Base-by-base conservation (phyloP, 1,140 invertebrate species). In the Ostrea edulis region DNA sequence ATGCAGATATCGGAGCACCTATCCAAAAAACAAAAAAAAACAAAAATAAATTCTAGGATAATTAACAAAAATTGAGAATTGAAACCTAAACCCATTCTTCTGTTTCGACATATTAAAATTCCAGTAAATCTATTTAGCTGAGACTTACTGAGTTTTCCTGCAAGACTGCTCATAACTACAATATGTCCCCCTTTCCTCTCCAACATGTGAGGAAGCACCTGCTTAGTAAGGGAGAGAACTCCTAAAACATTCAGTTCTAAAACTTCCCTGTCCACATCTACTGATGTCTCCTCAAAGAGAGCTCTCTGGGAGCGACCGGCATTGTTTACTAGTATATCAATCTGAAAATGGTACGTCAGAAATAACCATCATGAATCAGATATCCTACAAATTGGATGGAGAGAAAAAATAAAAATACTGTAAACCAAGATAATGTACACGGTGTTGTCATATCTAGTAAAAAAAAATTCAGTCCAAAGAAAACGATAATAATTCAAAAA, bases 231-330 rank as follows among this genome's bases (percentile, higher is more conserved):
- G 88, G 97, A 96, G 0, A 98, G 91, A 8, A 96, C 94, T 0
- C 97, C 96, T 89, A 98, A 97, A 0, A 98, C 97, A 94, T 98
- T 98, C 58, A 98, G 92, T 29, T 98, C 96, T 92, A 98, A 97
- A 89, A 98, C 94, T 86, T 97, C 96, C 86, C 96, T 96, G 93
- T 98, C 97, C 0, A 98, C 97, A 82, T 95, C 92, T 0, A 98
- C 81, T 2, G 97, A 96, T 88, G 97, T 98, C 2, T 97, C 95
- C 88, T 97, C 96, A 97, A 97, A 98, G 51, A 93, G 88, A 3
- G 97, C 97, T 89, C 97, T 94, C 95, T 98, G 98, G 53, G 97
- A 97, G 89, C 97, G 94, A 9, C 95, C 95, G 65, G 95, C 95
- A 92, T 95, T 95, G 90, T 95, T 95, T 3, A 95, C 93, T 9